Conservation (phyloP, 1,140 invertebrate genomes). For the Drosophila erecta region DNA sequence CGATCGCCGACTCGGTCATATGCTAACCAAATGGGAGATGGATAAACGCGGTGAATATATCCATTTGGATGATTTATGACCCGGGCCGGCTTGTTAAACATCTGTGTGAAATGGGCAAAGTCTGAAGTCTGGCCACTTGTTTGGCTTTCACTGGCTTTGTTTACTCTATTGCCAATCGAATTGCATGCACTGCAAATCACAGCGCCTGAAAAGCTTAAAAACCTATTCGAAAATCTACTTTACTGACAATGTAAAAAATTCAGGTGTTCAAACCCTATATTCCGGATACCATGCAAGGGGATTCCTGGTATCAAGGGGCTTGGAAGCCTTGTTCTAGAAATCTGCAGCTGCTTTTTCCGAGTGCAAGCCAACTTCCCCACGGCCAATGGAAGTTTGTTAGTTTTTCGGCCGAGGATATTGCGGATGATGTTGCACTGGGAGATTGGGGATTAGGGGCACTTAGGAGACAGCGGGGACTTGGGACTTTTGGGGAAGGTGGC, state of each 20-base stretch:
- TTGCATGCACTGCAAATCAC: conserved; percentile 17
- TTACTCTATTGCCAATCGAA: conserved; percentile 56
- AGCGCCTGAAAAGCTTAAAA: too few species aligned
- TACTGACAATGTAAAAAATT: too few species aligned
- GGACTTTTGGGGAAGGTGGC: conserved; percentile 13
- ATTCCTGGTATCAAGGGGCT: too few species aligned
- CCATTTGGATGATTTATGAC: conserved; percentile 77
- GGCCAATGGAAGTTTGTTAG: conserved; percentile 28
- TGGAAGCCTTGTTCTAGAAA: not conserved
- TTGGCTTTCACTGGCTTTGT: conserved; percentile 71
- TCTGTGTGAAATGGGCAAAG: conserved; percentile 75
- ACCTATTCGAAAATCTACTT: too few species aligned
- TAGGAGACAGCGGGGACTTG: not conserved
- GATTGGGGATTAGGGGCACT: conserved; percentile 19
- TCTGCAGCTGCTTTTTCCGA: not conserved
- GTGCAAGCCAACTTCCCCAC: conserved; percentile 8
- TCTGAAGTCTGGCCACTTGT: conserved; percentile 50
- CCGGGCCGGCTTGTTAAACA: conserved; percentile 72
- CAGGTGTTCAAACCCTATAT: too few species aligned
- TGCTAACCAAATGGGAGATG: conserved; percentile 51
- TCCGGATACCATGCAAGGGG: too few species aligned
- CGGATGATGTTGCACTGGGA: conserved; percentile 39
- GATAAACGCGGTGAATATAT: conserved; percentile 50
- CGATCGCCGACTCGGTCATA: conserved; percentile 22
- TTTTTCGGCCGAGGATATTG: conserved; percentile 33